Conservation (phyloP, 2,113 vertebrate genomes). For the Hippocampus zosterae region DNA sequence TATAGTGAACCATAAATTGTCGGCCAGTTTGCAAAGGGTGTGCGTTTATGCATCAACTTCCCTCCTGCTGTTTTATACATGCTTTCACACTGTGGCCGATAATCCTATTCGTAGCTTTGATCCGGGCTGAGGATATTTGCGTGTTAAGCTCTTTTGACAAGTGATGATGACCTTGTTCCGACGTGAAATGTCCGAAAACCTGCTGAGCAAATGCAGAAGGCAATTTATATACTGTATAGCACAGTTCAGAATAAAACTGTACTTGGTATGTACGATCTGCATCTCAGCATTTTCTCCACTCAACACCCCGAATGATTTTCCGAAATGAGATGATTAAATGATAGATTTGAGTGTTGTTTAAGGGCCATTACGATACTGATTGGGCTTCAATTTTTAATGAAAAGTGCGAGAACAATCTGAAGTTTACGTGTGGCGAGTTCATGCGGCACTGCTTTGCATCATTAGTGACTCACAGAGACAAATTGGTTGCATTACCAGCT, state of each 20-base stretch:
- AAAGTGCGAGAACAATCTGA: conserved; percentile 52
- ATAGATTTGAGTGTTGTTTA: conserved; percentile 60
- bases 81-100: neutral
- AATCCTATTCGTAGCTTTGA: conserved; percentile 56
- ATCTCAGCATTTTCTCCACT: conserved; percentile 46
- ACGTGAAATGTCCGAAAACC: conserved; percentile 5
- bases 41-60: conserved; percentile 2
- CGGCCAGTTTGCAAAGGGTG: conserved; percentile 11
- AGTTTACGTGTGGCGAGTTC: conserved; percentile 54
- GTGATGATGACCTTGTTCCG: conserved; percentile 25
- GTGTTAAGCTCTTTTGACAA: neutral
- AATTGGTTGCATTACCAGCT: conserved; percentile 70
- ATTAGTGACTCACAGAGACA: conserved; percentile 73
- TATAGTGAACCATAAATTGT: conserved; percentile 52
- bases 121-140: conserved; percentile 34
- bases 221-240: neutral
- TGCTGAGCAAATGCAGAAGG: neutral
- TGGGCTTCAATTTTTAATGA: conserved; percentile 70
- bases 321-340: conserved; percentile 47
- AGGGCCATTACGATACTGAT: conserved; percentile 59
- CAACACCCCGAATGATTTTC: conserved; percentile 54
- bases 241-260: conserved; percentile 6
- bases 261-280: conserved; percentile 4
- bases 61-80: neutral
- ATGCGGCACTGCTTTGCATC: conserved; percentile 56